Evolutionary conservation across 2,113 vertebrate genomes (phyloP).

Genomic region (Panthera uncia): DNA sequence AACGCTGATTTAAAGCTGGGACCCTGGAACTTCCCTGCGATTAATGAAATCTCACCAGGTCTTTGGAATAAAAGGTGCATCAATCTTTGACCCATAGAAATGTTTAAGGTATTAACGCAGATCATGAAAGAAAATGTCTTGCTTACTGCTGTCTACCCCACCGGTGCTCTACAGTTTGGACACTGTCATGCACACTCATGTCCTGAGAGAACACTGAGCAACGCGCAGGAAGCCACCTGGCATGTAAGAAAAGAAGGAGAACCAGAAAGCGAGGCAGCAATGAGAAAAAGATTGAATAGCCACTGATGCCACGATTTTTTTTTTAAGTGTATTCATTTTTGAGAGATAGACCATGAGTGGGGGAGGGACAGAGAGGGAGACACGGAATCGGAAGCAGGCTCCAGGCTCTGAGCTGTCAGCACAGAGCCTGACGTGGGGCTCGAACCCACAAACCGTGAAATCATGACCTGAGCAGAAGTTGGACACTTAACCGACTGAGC

Average conservation of each 20-base stretch:
- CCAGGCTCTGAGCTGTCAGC: no score
- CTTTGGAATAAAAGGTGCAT: slow-evolving; percentile 69
- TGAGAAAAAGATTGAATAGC: not conserved
- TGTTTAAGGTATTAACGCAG: slow-evolving; percentile 41
- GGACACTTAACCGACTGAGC: no score
- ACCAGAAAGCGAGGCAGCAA: not conserved
- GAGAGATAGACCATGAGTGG: no score
- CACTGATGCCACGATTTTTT: not conserved
- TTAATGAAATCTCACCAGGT: slow-evolving; percentile 71
- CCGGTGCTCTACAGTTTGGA: not conserved
- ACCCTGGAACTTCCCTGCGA: slow-evolving; percentile 72
- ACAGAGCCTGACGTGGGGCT: no score
- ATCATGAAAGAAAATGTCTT: not conserved
- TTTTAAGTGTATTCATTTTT: no score
- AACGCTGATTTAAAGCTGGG: slow-evolving; percentile 70
- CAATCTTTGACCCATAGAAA: slow-evolving; percentile 38
- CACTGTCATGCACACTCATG: not conserved
- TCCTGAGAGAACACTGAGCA: not conserved
- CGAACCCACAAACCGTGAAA: no score
- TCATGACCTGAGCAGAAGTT: no score
- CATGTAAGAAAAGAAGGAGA: not conserved
- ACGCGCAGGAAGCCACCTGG: not conserved
- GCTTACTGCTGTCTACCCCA: not conserved
- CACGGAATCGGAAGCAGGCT: no score
- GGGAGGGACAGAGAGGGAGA: no score